A percentile compares a stretch with the other conserved stretches of the same genome.
Evolutionary conservation across 1,140 invertebrate genomes (phyloP).

Genomic region (Formica selysi): DNA sequence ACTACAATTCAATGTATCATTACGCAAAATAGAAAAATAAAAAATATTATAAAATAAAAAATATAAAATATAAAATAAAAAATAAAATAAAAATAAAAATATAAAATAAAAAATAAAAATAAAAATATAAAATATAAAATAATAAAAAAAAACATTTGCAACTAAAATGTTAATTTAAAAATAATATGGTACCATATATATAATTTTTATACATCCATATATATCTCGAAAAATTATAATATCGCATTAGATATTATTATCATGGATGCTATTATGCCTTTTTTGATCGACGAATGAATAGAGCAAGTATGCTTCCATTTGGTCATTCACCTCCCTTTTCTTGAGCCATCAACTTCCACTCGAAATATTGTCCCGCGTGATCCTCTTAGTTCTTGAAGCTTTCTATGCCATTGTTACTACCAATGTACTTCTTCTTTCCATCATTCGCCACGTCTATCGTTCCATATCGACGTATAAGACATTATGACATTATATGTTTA

Average conservation of each 20-base stretch:
- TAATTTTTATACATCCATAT: background rate
- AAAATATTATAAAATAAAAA: background rate
- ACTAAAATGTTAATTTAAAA: slow-evolving; percentile 11
- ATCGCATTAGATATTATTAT: background rate
- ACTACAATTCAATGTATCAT: too few relatives aligned
- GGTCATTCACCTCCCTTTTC: background rate
- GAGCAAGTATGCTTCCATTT: background rate
- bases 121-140: background rate
- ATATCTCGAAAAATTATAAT: background rate
- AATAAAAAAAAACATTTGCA: background rate
- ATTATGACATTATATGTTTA: background rate
- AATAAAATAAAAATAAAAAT: too few relatives aligned
- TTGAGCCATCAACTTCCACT: slow-evolving; percentile 1
- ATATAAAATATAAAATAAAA: background rate
- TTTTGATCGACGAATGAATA: slow-evolving; percentile 19
- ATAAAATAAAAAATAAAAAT: background rate
- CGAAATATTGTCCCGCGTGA: slow-evolving; percentile 13
- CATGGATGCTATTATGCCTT: background rate
- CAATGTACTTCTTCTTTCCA: background rate
- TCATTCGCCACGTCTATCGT: background rate
- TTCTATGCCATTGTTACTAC: slow-evolving; percentile 4
- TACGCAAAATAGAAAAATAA: too few relatives aligned
- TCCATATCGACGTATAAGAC: background rate
- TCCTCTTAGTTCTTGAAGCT: slow-evolving; percentile 33
- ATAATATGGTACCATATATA: background rate